phyloP scores from a whole-genome alignment of 2,113 vertebrate genomes.

The Ancistrus triradiatus region DNA sequence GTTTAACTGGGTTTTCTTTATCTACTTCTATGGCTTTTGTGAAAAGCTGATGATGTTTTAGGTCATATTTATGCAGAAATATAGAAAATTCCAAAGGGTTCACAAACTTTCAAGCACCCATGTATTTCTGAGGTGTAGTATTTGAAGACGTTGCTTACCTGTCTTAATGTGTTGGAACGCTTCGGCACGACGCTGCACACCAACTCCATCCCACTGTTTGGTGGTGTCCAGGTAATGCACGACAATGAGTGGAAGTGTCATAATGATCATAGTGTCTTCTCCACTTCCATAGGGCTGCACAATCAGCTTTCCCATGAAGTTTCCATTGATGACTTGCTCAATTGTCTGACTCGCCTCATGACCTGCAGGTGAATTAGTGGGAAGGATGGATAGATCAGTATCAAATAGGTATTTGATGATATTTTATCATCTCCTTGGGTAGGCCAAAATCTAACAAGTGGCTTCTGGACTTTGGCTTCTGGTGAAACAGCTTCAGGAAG shows the following conservation, averaged over 20 bases:
- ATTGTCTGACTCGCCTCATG: slow-evolving; percentile 53
- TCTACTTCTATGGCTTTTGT: no score
- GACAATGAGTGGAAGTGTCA: slow-evolving; percentile 45
- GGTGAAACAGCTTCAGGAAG: no score
- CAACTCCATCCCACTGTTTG: slow-evolving; percentile 51
- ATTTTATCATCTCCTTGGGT: no score
- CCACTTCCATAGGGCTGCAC: slow-evolving; percentile 45
- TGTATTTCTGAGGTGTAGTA: no score
- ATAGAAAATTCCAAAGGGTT: no score
- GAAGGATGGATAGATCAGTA: background rate
- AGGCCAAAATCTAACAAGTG: no score
- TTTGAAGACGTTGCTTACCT: slow-evolving; percentile 28
- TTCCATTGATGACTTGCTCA: slow-evolving; percentile 49
- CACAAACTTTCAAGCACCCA: no score
- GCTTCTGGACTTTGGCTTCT: no score
- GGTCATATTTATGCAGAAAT: no score
- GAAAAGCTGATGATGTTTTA: no score
- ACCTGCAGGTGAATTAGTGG: slow-evolving; percentile 32
- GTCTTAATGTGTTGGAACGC: slow-evolving; percentile 48
- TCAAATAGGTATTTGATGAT: no score
- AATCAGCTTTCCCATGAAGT: slow-evolving; percentile 28
- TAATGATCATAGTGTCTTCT: slow-evolving; percentile 51
- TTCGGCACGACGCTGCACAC: slow-evolving; percentile 30
- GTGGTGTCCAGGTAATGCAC: slow-evolving; percentile 51
- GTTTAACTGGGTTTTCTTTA: no score